Conservation (phyloP, 2,888 invertebrate genomes). For the Drosophila pegasa region DNA sequence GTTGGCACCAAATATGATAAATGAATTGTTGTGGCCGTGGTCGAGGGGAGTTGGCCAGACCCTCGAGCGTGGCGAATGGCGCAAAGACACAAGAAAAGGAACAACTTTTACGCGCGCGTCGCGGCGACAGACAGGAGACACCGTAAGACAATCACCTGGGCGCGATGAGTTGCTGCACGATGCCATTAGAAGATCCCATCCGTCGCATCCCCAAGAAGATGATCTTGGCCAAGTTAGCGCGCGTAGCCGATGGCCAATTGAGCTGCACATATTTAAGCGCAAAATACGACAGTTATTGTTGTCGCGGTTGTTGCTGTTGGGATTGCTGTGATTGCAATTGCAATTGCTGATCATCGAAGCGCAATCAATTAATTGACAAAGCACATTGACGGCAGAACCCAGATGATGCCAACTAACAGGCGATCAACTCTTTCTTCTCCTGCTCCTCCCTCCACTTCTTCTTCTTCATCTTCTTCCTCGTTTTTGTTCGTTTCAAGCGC, state of each 20-base stretch:
- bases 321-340: slow-evolving; percentile 18
- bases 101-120: slow-evolving; percentile 66
- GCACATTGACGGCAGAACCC: slow-evolving; percentile 32
- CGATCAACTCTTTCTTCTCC: slow-evolving; percentile 54
- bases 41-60: slow-evolving; percentile 19
- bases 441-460: too few relatives aligned
- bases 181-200: slow-evolving; percentile 22
- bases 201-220: too few relatives aligned
- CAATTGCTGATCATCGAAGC: slow-evolving; percentile 38
- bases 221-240: slow-evolving; percentile 45
- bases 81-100: slow-evolving; percentile 31
- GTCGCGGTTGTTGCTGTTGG: slow-evolving; percentile 12
- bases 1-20: slow-evolving; percentile 66
- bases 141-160: slow-evolving; percentile 47
- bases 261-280: slow-evolving; percentile 76
- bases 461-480: slow-evolving; percentile 49
- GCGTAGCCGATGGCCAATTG: slow-evolving; percentile 51
- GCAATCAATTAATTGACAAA: slow-evolving; percentile 80
- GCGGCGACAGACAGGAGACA: slow-evolving; percentile 32
- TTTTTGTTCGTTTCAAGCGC: background rate
- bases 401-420: slow-evolving; percentile 25
- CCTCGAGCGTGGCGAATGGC: slow-evolving; percentile 41
- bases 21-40: slow-evolving; percentile 59
- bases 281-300: slow-evolving; percentile 77
- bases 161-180: slow-evolving; percentile 27